Evolutionary conservation across 2,113 vertebrate genomes (phyloP).

Genomic region (Apistogramma diplotaenia): DNA sequence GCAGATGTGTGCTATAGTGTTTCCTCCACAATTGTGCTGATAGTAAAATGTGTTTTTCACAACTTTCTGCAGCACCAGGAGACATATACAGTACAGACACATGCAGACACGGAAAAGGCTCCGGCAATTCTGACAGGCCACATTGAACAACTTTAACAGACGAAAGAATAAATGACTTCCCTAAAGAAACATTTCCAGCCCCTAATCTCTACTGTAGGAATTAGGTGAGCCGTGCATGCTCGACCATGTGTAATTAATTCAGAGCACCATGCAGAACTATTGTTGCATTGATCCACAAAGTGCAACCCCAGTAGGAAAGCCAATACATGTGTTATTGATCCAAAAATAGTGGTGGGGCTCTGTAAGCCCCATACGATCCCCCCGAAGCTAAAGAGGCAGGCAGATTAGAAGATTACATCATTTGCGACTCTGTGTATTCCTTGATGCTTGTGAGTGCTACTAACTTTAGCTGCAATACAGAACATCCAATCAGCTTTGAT

Average conservation of each 20-base stretch:
- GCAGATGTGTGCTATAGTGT: not conserved
- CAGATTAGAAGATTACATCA: not conserved
- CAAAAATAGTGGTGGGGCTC: slow-evolving; percentile 11
- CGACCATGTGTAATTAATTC: slow-evolving; percentile 42
- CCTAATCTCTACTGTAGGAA: slow-evolving; percentile 5
- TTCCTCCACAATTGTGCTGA: not conserved
- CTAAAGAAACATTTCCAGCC: slow-evolving; percentile 35
- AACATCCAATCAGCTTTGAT: not conserved
- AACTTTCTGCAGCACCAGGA: slow-evolving; percentile 18
- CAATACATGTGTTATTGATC: slow-evolving; percentile 61
- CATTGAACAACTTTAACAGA: slow-evolving; percentile 7
- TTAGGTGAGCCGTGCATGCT: slow-evolving; percentile 9
- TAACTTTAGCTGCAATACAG: not conserved
- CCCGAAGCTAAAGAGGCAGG: slow-evolving; percentile 4
- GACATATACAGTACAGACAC: slow-evolving; percentile 8
- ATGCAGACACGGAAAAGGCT: not conserved
- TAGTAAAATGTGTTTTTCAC: slow-evolving; percentile 7
- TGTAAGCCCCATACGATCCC: not conserved
- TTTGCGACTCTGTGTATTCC: not conserved
- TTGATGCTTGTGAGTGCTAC: not conserved
- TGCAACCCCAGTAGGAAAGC: slow-evolving; percentile 30
- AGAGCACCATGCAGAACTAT: slow-evolving; percentile 17
- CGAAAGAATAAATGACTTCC: slow-evolving; percentile 22
- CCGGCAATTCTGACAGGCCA: not conserved
- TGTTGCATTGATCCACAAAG: slow-evolving; percentile 51